Base-by-base conservation (phyloP, 2,113 vertebrate genomes). In the Aleadryas rufinucha region DNA sequence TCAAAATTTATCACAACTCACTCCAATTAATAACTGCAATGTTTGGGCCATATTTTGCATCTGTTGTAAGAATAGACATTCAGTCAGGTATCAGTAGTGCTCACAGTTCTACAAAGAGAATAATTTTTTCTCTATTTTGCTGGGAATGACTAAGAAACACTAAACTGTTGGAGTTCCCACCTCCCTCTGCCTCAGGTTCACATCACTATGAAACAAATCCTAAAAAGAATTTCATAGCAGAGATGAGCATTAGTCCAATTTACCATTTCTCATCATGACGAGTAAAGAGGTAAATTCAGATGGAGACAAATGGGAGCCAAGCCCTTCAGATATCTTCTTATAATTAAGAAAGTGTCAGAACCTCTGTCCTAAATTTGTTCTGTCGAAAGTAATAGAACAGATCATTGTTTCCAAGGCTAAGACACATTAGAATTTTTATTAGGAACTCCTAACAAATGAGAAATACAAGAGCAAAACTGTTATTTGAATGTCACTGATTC, bases 401-500 rank as follows among this genome's bases (percentile, higher is more conserved):
- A 96, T 84, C 65, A 60, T 57, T 86, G 64, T 95, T 97, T 95
- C 79, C 39, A 91, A 89, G 54, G 44, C 66, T 93, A 75, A 84
- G 64, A 77, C 13, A 88, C 27, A 64, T 78, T 91, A 94, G 77
- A 93, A 95, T 79, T 72, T 84, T 97, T 77, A 75, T 85, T 87
- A 59, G 82, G 65, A 89, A 42, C 47, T 90, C 70, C 72, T 94
- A 94, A 95, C 70, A 84, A 97, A 95, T 96, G 84, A 95, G 76
- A 97, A 93, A 95, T 84, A 86, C 92, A 59, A 80, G 87, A 95
- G 75, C 57, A 95, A 95, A 84, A 52, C 83, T 53, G 63, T 81
- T 96, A 89, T 84, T 89, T 89, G 50, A 84, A 96, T 93, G 91
- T 94, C 89, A 93, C 54, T 68, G 91, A 66, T 87, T 96, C 59